Conservation (phyloP, 2,113 vertebrate species). For the Oenanthe oenanthe region DNA sequence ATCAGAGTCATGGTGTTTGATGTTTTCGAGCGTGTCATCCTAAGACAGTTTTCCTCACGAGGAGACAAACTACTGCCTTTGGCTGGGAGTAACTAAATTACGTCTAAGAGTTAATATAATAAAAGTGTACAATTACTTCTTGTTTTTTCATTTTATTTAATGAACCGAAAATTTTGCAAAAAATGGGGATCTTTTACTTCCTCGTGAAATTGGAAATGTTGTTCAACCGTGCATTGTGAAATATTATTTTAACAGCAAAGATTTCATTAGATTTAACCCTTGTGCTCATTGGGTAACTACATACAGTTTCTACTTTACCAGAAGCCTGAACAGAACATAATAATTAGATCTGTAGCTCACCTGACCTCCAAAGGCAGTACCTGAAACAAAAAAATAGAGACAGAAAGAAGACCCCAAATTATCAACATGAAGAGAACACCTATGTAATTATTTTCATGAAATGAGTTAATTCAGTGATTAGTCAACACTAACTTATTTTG, state of each 20-base stretch:
- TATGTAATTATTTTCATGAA: neutral
- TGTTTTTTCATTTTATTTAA: neutral
- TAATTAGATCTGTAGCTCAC: constrained; percentile 13
- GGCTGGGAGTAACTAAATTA: neutral
- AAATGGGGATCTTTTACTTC: neutral
- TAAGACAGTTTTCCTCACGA: neutral
- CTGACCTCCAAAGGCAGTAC: constrained; percentile 19
- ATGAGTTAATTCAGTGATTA: neutral
- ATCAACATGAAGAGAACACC: neutral
- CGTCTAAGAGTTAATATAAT: neutral
- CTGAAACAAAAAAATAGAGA: neutral
- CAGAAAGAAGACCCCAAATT: neutral
- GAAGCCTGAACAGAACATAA: neutral
- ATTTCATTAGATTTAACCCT: constrained; percentile 8
- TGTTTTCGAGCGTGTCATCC: neutral
- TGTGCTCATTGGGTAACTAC: neutral
- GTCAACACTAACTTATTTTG: neutral
- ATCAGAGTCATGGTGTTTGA: neutral
- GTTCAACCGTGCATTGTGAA: neutral
- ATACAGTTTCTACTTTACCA: neutral
- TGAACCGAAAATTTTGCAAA: neutral
- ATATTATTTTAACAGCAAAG: neutral
- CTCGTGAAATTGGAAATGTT: neutral
- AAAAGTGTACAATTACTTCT: neutral
- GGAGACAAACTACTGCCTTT: neutral